Evolutionary conservation across 1,140 invertebrate genomes (phyloP), one percentile per base, ranked within the genome.

Genomic region (Paramacrobiotus metropolitanus): DNA sequence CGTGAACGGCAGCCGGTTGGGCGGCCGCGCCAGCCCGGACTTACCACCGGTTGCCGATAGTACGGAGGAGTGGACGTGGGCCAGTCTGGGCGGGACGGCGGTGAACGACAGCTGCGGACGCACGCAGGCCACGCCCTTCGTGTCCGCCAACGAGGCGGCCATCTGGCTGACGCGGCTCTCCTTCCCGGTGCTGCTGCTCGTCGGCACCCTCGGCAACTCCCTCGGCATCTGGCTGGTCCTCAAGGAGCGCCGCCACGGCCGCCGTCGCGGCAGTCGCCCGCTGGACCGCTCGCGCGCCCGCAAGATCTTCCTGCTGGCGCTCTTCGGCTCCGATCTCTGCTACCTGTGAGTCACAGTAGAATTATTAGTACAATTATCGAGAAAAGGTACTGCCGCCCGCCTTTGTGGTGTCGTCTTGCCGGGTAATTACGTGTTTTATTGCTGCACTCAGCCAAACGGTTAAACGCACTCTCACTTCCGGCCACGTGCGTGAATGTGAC

Each of bases 91-190:
- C n/a, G n/a, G n/a, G n/a, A n/a, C n/a, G n/a, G n/a, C n/a, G 30
- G 48, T n/a, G n/a, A n/a, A 59, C 4, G 24, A 31, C 30, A 44
- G 48, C 48, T 55, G 48, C 21, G 48, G 48, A 28, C 60, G 30
- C 18, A 59, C 30, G 24, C 48, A 0, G 24, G 48, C 15, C 9
- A 55, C 48, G 15, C 15, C 15, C 24, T 55, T 55, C 24, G n/a
- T n/a, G n/a, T 40, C 34, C 34, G 24, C 0, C 48, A 55, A 55
- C 48, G 24, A 24, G 4, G 0, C 15, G 4, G 15, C 48, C 15
- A 28, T 55, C 48, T 55, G 48, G 48, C 48, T 55, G 48, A 55
- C 48, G 15, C 48, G 48, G 15, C 4, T 55, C 48, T 55, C 48
- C 48, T 55, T 55, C 24, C 48, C 48, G 15, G 4, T 28, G 15